These are phyloP conservation scores for Machaerirhynchus nigripectus DNA, from an alignment of 2,113 vertebrate genomes.

Conservation along the genomic window DNA sequence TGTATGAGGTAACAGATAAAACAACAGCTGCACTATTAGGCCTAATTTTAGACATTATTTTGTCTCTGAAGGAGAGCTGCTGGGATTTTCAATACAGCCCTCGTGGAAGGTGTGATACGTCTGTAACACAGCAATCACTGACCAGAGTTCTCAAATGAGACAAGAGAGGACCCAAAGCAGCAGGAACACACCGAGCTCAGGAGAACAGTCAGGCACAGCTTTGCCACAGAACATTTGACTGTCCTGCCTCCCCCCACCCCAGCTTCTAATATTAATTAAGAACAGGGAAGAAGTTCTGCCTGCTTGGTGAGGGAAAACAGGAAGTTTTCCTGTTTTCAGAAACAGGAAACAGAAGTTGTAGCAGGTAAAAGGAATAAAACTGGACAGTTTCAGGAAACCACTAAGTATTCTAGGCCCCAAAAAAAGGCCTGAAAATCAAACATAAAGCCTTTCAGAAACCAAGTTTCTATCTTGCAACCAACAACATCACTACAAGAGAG, in stretches of 20 bases:
- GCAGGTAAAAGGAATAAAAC: neutral
- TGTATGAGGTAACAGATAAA: neutral
- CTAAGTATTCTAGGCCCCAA: neutral
- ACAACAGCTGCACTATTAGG: neutral
- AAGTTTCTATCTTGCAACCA: neutral
- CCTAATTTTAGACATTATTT: neutral
- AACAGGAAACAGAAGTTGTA: neutral
- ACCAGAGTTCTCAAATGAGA: neutral
- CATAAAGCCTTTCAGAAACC: neutral
- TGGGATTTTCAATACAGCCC: neutral
- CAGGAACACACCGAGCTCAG: accelerated
- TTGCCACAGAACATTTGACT: neutral
- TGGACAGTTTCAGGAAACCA: neutral
- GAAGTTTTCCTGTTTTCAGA: neutral
- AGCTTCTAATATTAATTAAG: neutral
- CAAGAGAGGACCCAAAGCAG: neutral
- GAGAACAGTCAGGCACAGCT: neutral
- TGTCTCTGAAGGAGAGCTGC: neutral
- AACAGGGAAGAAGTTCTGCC: neutral
- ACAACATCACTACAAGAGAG: neutral
- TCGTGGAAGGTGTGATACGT: neutral
- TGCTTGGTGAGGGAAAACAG: neutral
- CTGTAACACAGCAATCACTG: neutral
- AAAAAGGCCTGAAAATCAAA: neutral
- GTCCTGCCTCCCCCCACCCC: neutral